Evolutionary conservation across 2,113 vertebrate genomes (phyloP).

Genomic region (Grantiella picta): DNA sequence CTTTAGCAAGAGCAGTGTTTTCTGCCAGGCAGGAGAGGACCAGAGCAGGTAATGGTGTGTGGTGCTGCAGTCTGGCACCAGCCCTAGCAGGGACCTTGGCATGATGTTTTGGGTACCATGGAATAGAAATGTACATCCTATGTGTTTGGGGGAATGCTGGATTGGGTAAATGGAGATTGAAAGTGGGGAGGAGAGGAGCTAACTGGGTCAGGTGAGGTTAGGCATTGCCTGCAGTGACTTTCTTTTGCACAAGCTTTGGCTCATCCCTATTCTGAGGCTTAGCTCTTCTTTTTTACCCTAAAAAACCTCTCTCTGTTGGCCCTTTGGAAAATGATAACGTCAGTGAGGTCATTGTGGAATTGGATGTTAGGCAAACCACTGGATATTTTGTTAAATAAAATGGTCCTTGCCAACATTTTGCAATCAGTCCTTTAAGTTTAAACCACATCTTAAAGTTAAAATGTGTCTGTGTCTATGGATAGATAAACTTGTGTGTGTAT

Average conservation of each 20-base stretch:
- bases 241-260: neutral
- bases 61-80: neutral
- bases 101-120: neutral
- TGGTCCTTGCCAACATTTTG: constrained; percentile 2
- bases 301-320: constrained; percentile 12
- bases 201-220: constrained; percentile 28
- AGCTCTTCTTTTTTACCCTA: constrained; percentile 34
- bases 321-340: constrained; percentile 50
- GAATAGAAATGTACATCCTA: neutral
- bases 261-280: constrained; percentile 1
- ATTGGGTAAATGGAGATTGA: neutral
- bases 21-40: neutral
- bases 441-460: constrained; percentile 18
- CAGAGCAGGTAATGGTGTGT: neutral
- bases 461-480: neutral
- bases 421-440: constrained; percentile 38
- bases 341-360: constrained; percentile 31
- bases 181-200: neutral
- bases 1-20: neutral
- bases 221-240: constrained; percentile 10
- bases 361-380: constrained; percentile 41
- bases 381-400: constrained; percentile 29
- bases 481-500: constrained; percentile 25
- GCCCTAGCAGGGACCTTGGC: neutral
- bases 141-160: neutral